These are phyloP conservation scores for Hydropsyche tenuis DNA, from an alignment of 1,140 invertebrate species.

Conservation along the genomic window DNA sequence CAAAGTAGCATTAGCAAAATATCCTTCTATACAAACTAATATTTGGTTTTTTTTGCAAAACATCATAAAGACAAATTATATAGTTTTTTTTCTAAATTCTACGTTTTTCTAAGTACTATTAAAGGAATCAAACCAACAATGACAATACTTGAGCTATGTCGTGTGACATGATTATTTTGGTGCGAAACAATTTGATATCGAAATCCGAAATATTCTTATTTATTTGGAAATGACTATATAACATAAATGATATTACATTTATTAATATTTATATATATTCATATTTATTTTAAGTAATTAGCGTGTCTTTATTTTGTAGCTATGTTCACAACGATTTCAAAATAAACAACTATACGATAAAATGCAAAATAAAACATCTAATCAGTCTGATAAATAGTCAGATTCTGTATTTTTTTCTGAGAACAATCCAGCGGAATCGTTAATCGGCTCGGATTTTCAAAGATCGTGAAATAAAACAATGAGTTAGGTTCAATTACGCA, in stretches of 20 bases:
- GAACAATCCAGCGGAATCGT: too few species aligned
- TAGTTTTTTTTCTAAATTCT: background rate
- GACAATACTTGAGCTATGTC: slow-evolving; percentile 23
- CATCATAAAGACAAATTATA: background rate
- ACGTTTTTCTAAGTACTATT: background rate
- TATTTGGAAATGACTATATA: slow-evolving; percentile 12
- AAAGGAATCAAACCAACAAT: slow-evolving; percentile 20
- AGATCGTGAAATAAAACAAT: too few species aligned
- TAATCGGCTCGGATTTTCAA: too few species aligned
- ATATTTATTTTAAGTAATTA: slow-evolving; percentile 8
- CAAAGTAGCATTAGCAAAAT: slow-evolving; percentile 22
- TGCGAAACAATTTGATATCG: background rate
- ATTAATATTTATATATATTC: background rate
- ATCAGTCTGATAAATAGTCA: too few species aligned
- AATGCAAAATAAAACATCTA: too few species aligned
- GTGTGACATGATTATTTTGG: background rate
- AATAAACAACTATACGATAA: too few species aligned
- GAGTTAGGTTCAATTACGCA: too few species aligned
- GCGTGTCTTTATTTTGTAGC: background rate
- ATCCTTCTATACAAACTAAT: slow-evolving; percentile 19
- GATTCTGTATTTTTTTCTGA: too few species aligned
- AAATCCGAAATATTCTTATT: slow-evolving; percentile 1
- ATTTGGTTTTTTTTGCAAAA: slow-evolving; percentile 7
- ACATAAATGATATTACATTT: slow-evolving; percentile 20
- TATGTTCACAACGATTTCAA: background rate